phyloP scores from a whole-genome alignment of 1,140 invertebrate genomes.

The Amyelois transitella region DNA sequence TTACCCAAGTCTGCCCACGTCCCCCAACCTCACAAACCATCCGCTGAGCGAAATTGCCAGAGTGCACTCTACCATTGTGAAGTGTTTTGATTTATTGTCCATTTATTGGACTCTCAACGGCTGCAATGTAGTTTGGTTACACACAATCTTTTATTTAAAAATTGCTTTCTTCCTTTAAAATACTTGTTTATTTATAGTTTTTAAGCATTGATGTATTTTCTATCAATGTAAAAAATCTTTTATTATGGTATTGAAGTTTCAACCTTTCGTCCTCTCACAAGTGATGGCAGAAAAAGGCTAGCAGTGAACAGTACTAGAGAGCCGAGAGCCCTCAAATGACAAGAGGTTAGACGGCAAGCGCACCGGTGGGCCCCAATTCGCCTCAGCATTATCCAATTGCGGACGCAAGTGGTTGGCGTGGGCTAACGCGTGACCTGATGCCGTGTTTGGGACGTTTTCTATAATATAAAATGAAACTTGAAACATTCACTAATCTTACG shows the following conservation, averaged over 20 bases:
- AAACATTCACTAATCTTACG: no score
- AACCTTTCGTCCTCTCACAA: no score
- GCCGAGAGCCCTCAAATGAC: constrained; percentile 45
- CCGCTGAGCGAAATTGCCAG: constrained; percentile 50
- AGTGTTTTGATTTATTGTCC: constrained; percentile 69
- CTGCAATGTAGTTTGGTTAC: constrained; percentile 12
- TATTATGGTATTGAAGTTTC: neutral
- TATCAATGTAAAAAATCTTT: neutral
- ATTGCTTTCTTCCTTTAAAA: constrained; percentile 14
- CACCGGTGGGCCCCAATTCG: constrained; percentile 64
- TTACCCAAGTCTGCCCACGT: constrained; percentile 23
- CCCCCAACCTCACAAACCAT: constrained; percentile 26
- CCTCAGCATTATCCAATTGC: constrained; percentile 67
- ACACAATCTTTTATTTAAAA: neutral
- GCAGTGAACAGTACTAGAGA: constrained; percentile 30
- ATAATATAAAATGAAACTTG: constrained; percentile 13
- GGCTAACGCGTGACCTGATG: constrained; percentile 62
- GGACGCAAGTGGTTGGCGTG: constrained; percentile 63
- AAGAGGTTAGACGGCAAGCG: constrained; percentile 42
- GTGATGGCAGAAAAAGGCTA: constrained; percentile 48
- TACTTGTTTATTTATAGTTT: constrained; percentile 32
- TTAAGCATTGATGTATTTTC: neutral
- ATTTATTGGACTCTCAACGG: constrained; percentile 56
- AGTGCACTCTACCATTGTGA: constrained; percentile 47
- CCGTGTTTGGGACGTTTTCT: constrained; percentile 33